phyloP scores from a whole-genome alignment of 2,888 invertebrate species.

The Calliphora vomitoria region DNA sequence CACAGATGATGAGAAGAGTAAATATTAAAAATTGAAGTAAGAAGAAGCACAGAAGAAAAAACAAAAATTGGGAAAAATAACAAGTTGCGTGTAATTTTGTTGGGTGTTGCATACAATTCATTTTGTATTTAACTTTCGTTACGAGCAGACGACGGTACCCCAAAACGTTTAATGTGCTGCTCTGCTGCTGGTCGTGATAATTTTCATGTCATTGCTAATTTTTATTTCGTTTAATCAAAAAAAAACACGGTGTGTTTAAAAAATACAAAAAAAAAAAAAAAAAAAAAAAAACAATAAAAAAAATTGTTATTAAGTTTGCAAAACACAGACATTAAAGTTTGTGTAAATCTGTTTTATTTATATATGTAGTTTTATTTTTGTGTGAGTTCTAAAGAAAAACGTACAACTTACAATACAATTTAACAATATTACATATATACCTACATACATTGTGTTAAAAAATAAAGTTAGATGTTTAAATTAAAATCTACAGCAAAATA shows the following conservation, averaged over 20 bases:
- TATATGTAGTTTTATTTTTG: neutral
- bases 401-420: neutral
- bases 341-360: neutral
- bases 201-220: conserved; percentile 32
- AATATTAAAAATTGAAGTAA: conserved; percentile 40
- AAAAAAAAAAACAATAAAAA: neutral
- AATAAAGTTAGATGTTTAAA: conserved; percentile 6
- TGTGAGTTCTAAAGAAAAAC: conserved; percentile 23
- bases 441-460: neutral
- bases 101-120: conserved; percentile 74
- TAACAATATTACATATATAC: neutral
- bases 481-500: neutral
- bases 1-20: conserved; percentile 38
- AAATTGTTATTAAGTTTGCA: neutral
- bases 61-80: conserved; percentile 11
- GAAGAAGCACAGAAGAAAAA: conserved; percentile 1
- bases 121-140: conserved; percentile 80
- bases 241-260: conserved; percentile 14
- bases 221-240: conserved; percentile 33
- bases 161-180: conserved; percentile 33
- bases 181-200: conserved; percentile 35
- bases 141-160: conserved; percentile 75
- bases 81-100: conserved; percentile 59
- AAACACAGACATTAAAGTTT: conserved; percentile 8
- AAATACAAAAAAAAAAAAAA: conserved; percentile 1